phyloP scores from a whole-genome alignment of 2,797 vertebrate species.

The Dryobates pubescens region DNA sequence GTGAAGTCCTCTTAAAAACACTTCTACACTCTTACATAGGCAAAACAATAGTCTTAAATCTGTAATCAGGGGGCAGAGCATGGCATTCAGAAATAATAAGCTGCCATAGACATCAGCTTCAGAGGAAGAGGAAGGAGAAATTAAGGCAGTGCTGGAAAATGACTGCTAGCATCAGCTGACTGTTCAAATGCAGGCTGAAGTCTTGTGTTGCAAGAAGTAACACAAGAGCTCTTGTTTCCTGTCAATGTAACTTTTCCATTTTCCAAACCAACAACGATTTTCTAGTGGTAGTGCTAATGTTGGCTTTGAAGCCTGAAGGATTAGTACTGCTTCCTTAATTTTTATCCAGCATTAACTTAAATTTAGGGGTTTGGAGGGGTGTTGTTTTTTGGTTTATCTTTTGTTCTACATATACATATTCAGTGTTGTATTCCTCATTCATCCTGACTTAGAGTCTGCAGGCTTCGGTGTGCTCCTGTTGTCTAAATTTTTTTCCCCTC shows the following conservation, averaged over 20 bases:
- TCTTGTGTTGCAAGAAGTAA: slow-evolving; percentile 46
- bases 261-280: background rate
- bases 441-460: background rate
- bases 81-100: background rate
- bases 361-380: background rate
- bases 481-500: background rate
- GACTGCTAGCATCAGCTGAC: slow-evolving; percentile 53
- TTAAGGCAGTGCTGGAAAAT: slow-evolving; percentile 18
- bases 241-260: background rate
- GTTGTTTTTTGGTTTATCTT: background rate
- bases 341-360: background rate
- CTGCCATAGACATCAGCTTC: background rate
- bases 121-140: background rate
- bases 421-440: background rate
- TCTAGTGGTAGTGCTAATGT: background rate
- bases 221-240: slow-evolving; percentile 19
- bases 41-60: background rate
- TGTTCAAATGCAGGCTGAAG: background rate
- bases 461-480: background rate
- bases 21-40: background rate
- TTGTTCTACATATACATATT: background rate
- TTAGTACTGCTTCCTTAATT: background rate
- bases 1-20: background rate
- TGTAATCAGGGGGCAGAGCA: background rate
- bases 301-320: background rate